A percentile compares a stretch with the other conserved stretches of the same genome.
phyloP scores from a whole-genome alignment of 2,888 invertebrate genomes.

The Drosophila merina region DNA sequence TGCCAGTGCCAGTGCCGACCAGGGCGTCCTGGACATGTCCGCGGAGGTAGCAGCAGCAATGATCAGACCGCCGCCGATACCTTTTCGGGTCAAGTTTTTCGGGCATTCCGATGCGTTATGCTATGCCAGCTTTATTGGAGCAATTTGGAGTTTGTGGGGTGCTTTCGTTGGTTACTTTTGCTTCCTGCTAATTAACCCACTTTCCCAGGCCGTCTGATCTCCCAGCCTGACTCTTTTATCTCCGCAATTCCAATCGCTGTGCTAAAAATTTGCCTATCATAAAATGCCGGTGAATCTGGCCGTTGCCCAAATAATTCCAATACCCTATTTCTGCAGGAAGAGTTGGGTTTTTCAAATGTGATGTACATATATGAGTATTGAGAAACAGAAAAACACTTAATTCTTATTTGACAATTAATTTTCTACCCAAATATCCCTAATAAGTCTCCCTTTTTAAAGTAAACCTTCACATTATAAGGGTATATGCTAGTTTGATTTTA shows the following conservation, averaged over 20 bases:
- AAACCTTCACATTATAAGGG: neutral
- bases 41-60: neutral
- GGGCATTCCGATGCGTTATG: conserved; percentile 73
- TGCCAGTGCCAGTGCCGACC: conserved; percentile 29
- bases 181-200: conserved; percentile 67
- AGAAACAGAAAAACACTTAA: no score
- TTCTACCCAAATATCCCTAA: no score
- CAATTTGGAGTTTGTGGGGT: conserved; percentile 42
- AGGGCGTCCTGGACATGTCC: no score
- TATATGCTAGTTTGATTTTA: neutral
- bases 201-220: conserved; percentile 62
- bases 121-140: conserved; percentile 67
- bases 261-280: conserved; percentile 63
- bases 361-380: no score
- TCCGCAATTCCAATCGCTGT: conserved; percentile 54
- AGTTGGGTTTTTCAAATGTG: neutral
- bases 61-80: conserved; percentile 4
- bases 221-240: conserved; percentile 43
- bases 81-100: conserved; percentile 66
- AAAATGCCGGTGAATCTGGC: conserved; percentile 34
- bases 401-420: no score
- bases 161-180: conserved; percentile 1
- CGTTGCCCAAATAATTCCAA: conserved; percentile 13
- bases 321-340: neutral
- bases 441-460: no score